These are phyloP conservation scores for Trogon melanurus DNA, from an alignment of 2,113 vertebrate species.

Conservation along the genomic window DNA sequence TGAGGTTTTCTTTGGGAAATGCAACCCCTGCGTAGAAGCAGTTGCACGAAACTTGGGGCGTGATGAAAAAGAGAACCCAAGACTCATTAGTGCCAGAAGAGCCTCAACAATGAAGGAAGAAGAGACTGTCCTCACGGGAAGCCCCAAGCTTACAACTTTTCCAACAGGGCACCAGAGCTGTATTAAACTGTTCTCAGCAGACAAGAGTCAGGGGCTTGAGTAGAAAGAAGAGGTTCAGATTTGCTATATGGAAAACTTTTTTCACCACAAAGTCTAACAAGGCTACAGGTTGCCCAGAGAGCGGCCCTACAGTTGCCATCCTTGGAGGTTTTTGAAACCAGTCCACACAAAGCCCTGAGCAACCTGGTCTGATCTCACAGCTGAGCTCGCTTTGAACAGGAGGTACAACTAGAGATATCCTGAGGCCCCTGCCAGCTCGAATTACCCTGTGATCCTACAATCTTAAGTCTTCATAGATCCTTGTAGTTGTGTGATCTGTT, in stretches of 20 bases:
- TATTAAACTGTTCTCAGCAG: not conserved
- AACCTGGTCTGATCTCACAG: not conserved
- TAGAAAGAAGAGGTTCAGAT: not conserved
- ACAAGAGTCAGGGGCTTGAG: not conserved
- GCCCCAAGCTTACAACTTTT: not conserved
- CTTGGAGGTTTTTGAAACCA: not conserved
- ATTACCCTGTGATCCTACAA: not conserved
- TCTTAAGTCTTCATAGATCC: not conserved
- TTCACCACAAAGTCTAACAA: not conserved
- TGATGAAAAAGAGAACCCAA: not conserved
- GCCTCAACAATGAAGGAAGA: not conserved
- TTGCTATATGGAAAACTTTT: not conserved
- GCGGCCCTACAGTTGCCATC: too few species aligned
- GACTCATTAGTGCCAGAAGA: not conserved
- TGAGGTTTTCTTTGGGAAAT: slow-evolving; percentile 54
- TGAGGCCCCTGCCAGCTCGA: not conserved
- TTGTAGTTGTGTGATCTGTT: not conserved
- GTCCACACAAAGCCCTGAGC: not conserved
- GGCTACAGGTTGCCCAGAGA: not conserved
- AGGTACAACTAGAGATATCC: not conserved
- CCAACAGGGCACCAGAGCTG: not conserved
- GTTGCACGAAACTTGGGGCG: not conserved
- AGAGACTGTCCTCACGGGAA: not conserved
- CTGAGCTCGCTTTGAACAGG: not conserved
- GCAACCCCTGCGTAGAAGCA: not conserved